Conservation (phyloP, 2,888 invertebrate species). For the Pristionchus mayeri region DNA sequence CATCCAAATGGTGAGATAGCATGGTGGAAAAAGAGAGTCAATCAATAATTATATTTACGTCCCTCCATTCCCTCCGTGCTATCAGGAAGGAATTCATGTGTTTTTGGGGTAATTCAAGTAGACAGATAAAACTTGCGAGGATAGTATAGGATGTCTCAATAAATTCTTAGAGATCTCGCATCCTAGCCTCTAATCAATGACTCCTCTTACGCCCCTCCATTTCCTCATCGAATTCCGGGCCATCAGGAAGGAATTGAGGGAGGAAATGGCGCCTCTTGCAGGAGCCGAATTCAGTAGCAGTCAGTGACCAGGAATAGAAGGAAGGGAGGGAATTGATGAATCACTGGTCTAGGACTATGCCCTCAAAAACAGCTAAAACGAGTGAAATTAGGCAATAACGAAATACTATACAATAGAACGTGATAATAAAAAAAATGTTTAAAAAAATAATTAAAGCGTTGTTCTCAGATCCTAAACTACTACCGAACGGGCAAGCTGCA, state of each 20-base stretch:
- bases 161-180: too few relatives aligned
- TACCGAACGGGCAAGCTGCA: conserved; percentile 86
- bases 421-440: neutral
- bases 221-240: conserved; percentile 9
- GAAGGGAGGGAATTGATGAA: neutral
- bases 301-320: too few relatives aligned
- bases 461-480: conserved; percentile 94
- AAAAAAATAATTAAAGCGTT: conserved; percentile 76
- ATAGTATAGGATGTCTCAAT: too few relatives aligned
- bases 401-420: too few relatives aligned
- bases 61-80: too few relatives aligned
- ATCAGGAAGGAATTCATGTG: too few relatives aligned
- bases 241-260: neutral
- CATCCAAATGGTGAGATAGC: too few relatives aligned
- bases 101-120: too few relatives aligned
- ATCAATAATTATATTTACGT: too few relatives aligned
- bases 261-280: conserved; percentile 7
- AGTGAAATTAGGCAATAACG: neutral
- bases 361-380: neutral
- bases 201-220: neutral
- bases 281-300: neutral
- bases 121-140: too few relatives aligned
- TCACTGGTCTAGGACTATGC: neutral
- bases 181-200: neutral
- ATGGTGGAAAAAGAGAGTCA: too few relatives aligned